phyloP scores from a whole-genome alignment of 2,113 vertebrate species.

The Saguinus imperator region DNA sequence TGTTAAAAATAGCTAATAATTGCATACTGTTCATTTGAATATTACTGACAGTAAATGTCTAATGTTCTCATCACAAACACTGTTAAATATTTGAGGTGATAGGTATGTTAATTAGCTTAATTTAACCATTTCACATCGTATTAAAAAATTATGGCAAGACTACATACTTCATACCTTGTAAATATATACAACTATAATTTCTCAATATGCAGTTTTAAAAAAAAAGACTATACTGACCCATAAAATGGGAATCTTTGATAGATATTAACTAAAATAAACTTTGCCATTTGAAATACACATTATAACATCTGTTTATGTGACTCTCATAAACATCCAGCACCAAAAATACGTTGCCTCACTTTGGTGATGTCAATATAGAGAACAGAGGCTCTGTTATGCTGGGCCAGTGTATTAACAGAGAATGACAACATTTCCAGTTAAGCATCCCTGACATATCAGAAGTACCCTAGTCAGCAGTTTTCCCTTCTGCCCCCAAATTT shows the following conservation, averaged over 20 bases:
- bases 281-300: not conserved
- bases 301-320: not conserved
- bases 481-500: not conserved
- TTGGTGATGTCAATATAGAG: not conserved
- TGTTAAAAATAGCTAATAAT: not conserved
- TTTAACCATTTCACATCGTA: not conserved
- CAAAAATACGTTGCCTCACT: not conserved
- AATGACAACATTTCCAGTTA: not conserved
- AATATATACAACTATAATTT: not conserved
- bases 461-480: not conserved
- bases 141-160: not conserved
- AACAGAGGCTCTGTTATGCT: not conserved
- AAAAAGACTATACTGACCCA: not conserved
- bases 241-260: not conserved
- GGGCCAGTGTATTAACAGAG: not conserved
- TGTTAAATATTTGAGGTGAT: not conserved
- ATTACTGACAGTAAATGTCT: not conserved
- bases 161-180: not conserved
- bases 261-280: not conserved
- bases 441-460: not conserved
- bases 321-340: not conserved
- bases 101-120: not conserved
- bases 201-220: not conserved
- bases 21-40: not conserved
- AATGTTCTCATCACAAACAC: not conserved